Evolutionary conservation across 2,797 vertebrate genomes (phyloP).

Genomic region (Triplophysa yarkandensis): DNA sequence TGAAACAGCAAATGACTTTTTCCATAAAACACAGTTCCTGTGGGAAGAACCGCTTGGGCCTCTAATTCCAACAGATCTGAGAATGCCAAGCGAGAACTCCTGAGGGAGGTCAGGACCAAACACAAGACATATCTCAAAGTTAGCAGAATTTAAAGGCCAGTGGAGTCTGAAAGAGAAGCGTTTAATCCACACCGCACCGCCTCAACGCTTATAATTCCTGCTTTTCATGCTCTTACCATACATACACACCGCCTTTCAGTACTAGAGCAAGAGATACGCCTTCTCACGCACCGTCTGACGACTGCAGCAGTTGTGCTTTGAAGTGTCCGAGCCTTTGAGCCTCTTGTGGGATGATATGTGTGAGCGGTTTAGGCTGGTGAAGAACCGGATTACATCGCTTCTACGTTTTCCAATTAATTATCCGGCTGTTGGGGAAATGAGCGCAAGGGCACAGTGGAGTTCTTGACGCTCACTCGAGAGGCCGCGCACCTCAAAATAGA

Average conservation of each 20-base stretch:
- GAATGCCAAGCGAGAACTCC: constrained; percentile 20
- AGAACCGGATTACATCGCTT: constrained; percentile 66
- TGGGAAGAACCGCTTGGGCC: background rate
- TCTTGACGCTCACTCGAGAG: background rate
- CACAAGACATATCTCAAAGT: constrained; percentile 22
- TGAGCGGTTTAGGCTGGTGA: constrained; percentile 55
- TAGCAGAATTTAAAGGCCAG: constrained; percentile 41
- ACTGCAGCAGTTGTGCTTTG: constrained; percentile 53
- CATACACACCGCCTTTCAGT: background rate
- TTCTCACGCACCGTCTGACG: constrained; percentile 45
- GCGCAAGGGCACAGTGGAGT: constrained; percentile 35
- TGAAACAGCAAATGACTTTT: background rate
- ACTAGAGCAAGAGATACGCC: constrained; percentile 16
- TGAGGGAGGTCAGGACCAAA: constrained; percentile 11
- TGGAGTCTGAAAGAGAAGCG: constrained; percentile 8
- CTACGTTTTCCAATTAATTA: constrained; percentile 69
- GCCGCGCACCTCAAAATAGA: constrained; percentile 8
- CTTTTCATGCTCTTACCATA: constrained; percentile 11
- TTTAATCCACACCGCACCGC: constrained; percentile 41
- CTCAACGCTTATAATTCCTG: constrained; percentile 36
- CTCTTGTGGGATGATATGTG: constrained; percentile 50
- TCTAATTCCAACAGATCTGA: constrained; percentile 18
- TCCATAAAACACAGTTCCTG: background rate
- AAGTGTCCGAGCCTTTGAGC: constrained; percentile 51
- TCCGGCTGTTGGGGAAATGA: constrained; percentile 64